Base-by-base conservation (phyloP, 2,888 invertebrate genomes). In the Xestia ashworthii region DNA sequence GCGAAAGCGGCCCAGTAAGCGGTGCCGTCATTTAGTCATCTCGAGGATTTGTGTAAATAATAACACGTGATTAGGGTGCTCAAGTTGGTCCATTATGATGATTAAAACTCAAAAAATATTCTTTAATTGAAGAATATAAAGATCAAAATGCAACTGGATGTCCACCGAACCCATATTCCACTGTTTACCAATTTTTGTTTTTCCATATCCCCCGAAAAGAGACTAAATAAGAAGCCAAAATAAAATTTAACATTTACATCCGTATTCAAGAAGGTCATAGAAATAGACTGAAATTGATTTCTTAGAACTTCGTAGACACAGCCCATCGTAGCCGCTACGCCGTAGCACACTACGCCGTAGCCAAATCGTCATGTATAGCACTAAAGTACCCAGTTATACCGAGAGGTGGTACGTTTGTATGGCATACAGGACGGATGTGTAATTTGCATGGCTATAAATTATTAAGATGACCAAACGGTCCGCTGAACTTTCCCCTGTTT, bases 401-500 rank as follows among this genome's bases (percentile, higher is more conserved):
- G 67, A 70, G 66, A 71, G 71, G 58, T 74, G 71, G 58, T 55
- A 68, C 53, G 72, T 74, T 81, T 84, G 67, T 83, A 67, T 78
- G 74, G 83, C 76, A 16, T 76, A 67, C 85, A 75, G 85, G 80
- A 89, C 93, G 93, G 93, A 93, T 91, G 87, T 90, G 88, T 89
- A 91, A 93, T 93, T 94, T 93, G 93, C 93, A 94, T 93, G 89
- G 89, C 89, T 89, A 90, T 94, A 93, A 92, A 93, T 94, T 92
- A 93, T 90, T 90, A 91, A 93, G 92, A 92, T 93, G 93, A 90
- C 92, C 90, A 89, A 91, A 92, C 89, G 90, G 90, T 89, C 88
- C 88, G 90, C 88, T 87, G 89, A 89, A 88, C 92, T 92, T 92
- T 91, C 92, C 91, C 85, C 88, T 90, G 91, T 89, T 91, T 92